Conservation (phyloP, 2,113 vertebrate species). For the Eurystomus gularis region DNA sequence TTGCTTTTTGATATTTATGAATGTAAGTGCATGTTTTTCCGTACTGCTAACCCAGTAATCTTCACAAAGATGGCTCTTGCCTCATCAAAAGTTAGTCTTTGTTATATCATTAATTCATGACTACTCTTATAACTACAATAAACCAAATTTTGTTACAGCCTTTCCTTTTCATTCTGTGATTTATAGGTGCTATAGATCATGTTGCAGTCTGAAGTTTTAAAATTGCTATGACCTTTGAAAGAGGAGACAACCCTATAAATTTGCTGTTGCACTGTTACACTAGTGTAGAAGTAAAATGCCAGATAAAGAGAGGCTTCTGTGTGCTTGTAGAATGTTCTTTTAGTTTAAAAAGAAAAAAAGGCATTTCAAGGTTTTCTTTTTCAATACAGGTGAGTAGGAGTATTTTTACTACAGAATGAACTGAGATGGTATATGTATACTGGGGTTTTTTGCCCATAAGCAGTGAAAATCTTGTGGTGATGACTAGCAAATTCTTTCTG, state of each 20-base stretch:
- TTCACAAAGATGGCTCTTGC: neutral
- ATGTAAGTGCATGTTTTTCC: neutral
- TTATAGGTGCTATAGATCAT: neutral
- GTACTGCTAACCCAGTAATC: neutral
- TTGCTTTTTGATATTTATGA: neutral
- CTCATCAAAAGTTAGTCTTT: neutral
- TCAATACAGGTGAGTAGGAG: neutral
- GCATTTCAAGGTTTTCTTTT: neutral
- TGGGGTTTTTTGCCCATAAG: neutral
- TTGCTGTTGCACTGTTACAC: neutral
- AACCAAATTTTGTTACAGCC: neutral
- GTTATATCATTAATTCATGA: neutral
- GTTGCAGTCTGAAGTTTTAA: conserved; percentile 45
- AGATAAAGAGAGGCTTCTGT: neutral
- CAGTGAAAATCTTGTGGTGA: neutral
- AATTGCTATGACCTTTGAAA: conserved; percentile 66
- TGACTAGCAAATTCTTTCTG: neutral
- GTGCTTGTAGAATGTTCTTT: neutral
- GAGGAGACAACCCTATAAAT: conserved; percentile 27
- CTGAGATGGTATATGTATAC: neutral
- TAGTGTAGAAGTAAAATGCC: neutral
- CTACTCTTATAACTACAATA: neutral
- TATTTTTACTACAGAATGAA: neutral
- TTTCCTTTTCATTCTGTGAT: conserved; percentile 10
- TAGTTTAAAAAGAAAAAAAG: neutral